Percentiles rank a stretch among this genome's conserved stretches.
Evolutionary conservation across 2,797 vertebrate species (phyloP).

Genomic region (Hybognathus amarus): DNA sequence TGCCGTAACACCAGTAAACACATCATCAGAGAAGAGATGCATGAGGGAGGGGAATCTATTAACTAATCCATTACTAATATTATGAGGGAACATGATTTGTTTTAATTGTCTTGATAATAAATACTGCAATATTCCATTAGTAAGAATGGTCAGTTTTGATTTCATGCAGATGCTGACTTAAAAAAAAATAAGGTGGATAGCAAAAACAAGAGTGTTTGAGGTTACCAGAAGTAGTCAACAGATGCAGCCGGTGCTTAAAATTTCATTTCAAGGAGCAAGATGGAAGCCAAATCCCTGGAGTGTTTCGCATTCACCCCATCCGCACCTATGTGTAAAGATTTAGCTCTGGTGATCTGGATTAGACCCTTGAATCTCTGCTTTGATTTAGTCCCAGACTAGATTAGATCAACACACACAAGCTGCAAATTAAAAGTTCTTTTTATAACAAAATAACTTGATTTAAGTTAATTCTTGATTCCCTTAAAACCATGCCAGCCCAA

Average conservation of each 20-base stretch:
- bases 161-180: not conserved
- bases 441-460: conserved; percentile 43
- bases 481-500: conserved; percentile 52
- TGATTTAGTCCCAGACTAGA: not conserved
- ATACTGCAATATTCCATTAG: not conserved
- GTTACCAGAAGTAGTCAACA: conserved; percentile 16
- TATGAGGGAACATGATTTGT: not conserved
- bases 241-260: conserved; percentile 47
- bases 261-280: not conserved
- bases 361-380: not conserved
- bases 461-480: conserved; percentile 61
- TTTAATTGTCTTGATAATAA: not conserved
- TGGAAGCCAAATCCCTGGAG: not conserved
- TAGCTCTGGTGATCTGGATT: conserved; percentile 1
- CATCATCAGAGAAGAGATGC: not conserved
- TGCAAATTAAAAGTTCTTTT: not conserved
- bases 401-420: not conserved
- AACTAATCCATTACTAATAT: too few relatives aligned
- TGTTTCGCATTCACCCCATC: not conserved
- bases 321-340: not conserved
- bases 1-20: not conserved
- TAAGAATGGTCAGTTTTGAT: not conserved
- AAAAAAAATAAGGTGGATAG: not conserved
- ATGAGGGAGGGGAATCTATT: not conserved
- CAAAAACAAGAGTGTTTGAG: not conserved